A percentile compares a stretch with the other conserved stretches of the same genome.
These are phyloP conservation scores for Brachystomella parvula DNA, from an alignment of 1,140 invertebrate genomes.

Conservation along the genomic window DNA sequence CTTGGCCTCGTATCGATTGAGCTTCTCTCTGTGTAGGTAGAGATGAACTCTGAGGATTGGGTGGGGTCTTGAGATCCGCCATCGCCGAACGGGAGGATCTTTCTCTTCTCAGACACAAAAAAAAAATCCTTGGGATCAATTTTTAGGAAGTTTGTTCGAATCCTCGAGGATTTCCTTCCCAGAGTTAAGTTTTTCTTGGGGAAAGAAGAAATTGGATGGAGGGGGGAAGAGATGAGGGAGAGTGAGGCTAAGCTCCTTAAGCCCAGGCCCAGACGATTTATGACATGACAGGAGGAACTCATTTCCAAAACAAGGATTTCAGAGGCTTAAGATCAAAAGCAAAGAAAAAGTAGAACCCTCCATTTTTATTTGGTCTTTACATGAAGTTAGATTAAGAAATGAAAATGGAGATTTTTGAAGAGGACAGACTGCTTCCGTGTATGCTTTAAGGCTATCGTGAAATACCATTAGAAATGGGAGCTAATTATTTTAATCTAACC, in stretches of 20 bases:
- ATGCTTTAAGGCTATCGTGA: too few species aligned
- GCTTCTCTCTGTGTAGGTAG: not conserved
- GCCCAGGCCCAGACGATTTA: not conserved
- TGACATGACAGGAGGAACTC: not conserved
- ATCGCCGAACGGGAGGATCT: slow-evolving; percentile 30
- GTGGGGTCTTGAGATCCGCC: slow-evolving; percentile 23
- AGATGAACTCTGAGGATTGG: slow-evolving; percentile 5
- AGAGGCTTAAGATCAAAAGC: not conserved
- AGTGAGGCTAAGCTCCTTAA: slow-evolving; percentile 1
- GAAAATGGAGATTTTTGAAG: too few species aligned
- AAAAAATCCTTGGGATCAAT: slow-evolving; percentile 4
- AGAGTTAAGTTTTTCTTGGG: not conserved
- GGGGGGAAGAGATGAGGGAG: not conserved
- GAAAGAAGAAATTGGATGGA: not conserved
- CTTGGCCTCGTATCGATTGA: slow-evolving; percentile 20
- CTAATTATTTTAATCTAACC: too few species aligned
- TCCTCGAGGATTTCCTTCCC: not conserved
- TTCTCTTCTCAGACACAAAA: not conserved
- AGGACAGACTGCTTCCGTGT: too few species aligned
- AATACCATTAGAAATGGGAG: too few species aligned
- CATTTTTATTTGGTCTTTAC: too few species aligned
- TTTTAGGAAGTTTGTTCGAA: slow-evolving; percentile 6
- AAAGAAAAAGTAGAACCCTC: not conserved
- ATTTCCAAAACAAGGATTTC: too few species aligned
- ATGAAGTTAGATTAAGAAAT: too few species aligned